Percentiles rank a stretch among this genome's conserved stretches.
Evolutionary conservation across 2,797 vertebrate genomes (phyloP).

Genomic region (Sciaenops ocellatus): DNA sequence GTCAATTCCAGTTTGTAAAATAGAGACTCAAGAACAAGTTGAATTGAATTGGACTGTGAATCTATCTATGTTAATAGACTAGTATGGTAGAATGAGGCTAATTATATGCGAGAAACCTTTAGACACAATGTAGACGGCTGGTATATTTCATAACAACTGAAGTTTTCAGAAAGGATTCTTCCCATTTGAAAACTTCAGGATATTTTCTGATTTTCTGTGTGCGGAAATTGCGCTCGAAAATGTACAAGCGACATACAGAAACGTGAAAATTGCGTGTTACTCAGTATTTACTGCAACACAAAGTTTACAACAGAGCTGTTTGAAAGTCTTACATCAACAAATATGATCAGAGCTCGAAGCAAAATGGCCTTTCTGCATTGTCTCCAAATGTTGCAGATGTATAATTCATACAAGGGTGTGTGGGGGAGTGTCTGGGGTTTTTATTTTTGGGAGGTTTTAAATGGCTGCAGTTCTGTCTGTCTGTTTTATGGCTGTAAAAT

Average conservation of each 20-base stretch:
- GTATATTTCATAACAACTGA: background rate
- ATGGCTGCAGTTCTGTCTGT: slow-evolving; percentile 25
- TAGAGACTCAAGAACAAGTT: slow-evolving; percentile 32
- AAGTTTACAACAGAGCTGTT: slow-evolving; percentile 1
- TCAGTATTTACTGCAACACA: slow-evolving; percentile 1
- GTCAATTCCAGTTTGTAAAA: slow-evolving; percentile 46
- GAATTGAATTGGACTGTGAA: slow-evolving; percentile 33
- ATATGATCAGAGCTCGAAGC: background rate
- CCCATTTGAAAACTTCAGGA: background rate
- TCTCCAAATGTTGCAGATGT: slow-evolving; percentile 13
- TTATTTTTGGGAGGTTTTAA: slow-evolving; percentile 46
- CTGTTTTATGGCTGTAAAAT: slow-evolving; percentile 61
- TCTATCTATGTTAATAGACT: slow-evolving; percentile 10
- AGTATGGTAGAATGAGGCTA: background rate
- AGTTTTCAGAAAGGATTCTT: slow-evolving; percentile 5
- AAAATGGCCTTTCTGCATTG: slow-evolving; percentile 7
- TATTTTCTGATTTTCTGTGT: slow-evolving; percentile 11
- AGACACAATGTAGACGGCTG: slow-evolving; percentile 10
- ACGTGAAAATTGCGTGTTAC: background rate
- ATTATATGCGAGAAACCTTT: slow-evolving; percentile 4
- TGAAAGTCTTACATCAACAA: slow-evolving; percentile 10
- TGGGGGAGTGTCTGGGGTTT: slow-evolving; percentile 2
- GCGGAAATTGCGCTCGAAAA: slow-evolving; percentile 6
- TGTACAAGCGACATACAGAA: background rate
- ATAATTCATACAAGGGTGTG: background rate